Evolutionary conservation across 2,113 vertebrate species (phyloP).

Genomic region (Lipophrys pholis): DNA sequence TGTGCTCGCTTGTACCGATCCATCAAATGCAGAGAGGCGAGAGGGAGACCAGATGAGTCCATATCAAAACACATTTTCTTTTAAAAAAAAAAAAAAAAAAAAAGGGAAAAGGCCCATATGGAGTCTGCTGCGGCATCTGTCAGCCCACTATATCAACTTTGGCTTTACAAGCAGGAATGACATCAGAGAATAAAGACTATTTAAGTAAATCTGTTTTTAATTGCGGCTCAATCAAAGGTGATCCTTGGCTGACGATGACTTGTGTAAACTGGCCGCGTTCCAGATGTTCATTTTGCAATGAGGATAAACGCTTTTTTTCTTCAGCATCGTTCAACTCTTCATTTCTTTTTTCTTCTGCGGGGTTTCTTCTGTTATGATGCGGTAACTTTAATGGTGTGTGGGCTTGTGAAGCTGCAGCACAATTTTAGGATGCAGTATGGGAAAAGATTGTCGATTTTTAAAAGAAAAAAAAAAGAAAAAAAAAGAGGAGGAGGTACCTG

Average conservation of each 20-base stretch:
- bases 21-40: constrained; percentile 23
- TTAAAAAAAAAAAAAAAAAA: not conserved
- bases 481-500: too few species aligned
- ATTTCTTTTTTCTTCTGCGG: too few species aligned
- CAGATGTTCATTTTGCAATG: not conserved
- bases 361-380: too few species aligned
- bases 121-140: constrained; percentile 37
- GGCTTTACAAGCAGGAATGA: not conserved
- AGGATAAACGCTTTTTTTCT: constrained; percentile 11
- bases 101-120: constrained; percentile 3
- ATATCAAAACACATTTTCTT: not conserved
- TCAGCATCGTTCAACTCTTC: too few species aligned
- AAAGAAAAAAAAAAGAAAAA: too few species aligned
- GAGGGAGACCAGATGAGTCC: constrained; percentile 2
- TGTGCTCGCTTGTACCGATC: constrained; percentile 18
- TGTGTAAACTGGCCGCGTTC: not conserved
- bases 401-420: too few species aligned
- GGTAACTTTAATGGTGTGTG: too few species aligned
- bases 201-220: not conserved
- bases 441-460: too few species aligned
- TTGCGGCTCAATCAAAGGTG: not conserved
- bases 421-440: too few species aligned
- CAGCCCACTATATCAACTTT: constrained; percentile 11
- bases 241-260: not conserved
- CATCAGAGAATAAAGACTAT: not conserved